Evolutionary conservation across 2,797 vertebrate genomes (phyloP), one percentile per base, ranked within the genome.

Genomic region (Euthynnus affinis): DNA sequence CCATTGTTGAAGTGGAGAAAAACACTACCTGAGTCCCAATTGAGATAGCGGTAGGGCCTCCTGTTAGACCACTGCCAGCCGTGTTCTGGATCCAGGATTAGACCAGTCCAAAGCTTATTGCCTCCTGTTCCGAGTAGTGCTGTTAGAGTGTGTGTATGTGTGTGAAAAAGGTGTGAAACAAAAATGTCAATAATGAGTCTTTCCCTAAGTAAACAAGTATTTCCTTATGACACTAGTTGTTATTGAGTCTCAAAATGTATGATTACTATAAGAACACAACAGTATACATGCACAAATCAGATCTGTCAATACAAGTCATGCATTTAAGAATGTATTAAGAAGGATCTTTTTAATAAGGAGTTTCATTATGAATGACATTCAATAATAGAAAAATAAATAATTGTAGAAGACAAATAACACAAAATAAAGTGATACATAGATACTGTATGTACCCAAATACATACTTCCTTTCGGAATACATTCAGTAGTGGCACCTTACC

Each of bases 31-130:
- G 27, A 53, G n/a, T 91, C 85, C 98, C 98, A 99, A 74, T 96
- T 97, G 57, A 99, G 80, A 82, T 96, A 99, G 27, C 96, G 94
- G 67, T 97, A 97, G 0, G 98, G 97, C 74, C 90, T 93, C 40
- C 93, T 89, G 63, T 96, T 87, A 52, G 90, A 91, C 98, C 98
- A 99, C 27, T 97, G 96, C 98, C 98, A 99, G 22, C 97, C 96
- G 0, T 94, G 96, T 60, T 95, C 95, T 76, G 90, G 82, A 80
- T 96, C 94, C 90, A 97, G 88, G 83, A 95, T 96, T 23, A 98
- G 92, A 23, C 98, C 98, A 25, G 95, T 96, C 98, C 98, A 99
- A n/a, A 99, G 91, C 51, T 91, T 90, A 1, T 76, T 49, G 18
- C 46, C 46, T 18, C 7, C 18, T 49, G 64, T 86, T 18, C 23